These are phyloP conservation scores for Chymomyza costata DNA, from an alignment of 1,140 invertebrate genomes.

Conservation along the genomic window DNA sequence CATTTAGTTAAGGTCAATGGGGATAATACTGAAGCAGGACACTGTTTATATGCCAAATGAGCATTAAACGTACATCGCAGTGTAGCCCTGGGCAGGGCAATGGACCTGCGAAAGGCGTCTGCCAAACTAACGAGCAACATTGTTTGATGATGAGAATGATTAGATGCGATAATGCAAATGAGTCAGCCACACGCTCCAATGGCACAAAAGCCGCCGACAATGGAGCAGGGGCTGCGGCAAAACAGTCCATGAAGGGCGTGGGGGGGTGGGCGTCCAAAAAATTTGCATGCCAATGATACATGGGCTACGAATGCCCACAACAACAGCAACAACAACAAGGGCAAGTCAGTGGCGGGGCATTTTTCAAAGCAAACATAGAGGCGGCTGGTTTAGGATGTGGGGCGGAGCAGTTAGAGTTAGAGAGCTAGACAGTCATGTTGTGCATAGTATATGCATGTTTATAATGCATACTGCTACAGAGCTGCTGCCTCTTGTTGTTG, in stretches of 20 bases:
- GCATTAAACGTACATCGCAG: constrained; percentile 20
- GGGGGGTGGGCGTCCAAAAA: constrained; percentile 15
- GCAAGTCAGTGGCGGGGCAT: constrained; percentile 9
- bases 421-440: too few species aligned
- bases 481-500: too few species aligned
- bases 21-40: neutral
- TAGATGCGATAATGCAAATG: constrained; percentile 74
- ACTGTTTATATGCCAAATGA: too few species aligned
- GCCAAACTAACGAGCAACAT: constrained; percentile 64
- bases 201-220: neutral
- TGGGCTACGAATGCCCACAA: constrained; percentile 14
- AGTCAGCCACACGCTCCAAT: constrained; percentile 7
- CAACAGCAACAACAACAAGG: constrained; percentile 5
- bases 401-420: too few species aligned
- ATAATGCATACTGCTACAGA: constrained; percentile 25
- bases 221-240: constrained; percentile 12
- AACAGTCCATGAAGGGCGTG: neutral
- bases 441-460: constrained; percentile 32
- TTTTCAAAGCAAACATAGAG: constrained; percentile 19
- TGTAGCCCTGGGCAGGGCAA: constrained; percentile 3
- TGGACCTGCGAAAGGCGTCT: neutral
- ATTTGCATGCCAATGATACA: constrained; percentile 66
- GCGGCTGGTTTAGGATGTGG: neutral
- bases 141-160: constrained; percentile 74
- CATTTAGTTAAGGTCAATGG: constrained; percentile 15